Percentiles rank a stretch among this genome's conserved stretches.
These are phyloP conservation scores for Drosophila aff. DNA, from an alignment of 1,140 invertebrate genomes.

Conservation along the genomic window DNA sequence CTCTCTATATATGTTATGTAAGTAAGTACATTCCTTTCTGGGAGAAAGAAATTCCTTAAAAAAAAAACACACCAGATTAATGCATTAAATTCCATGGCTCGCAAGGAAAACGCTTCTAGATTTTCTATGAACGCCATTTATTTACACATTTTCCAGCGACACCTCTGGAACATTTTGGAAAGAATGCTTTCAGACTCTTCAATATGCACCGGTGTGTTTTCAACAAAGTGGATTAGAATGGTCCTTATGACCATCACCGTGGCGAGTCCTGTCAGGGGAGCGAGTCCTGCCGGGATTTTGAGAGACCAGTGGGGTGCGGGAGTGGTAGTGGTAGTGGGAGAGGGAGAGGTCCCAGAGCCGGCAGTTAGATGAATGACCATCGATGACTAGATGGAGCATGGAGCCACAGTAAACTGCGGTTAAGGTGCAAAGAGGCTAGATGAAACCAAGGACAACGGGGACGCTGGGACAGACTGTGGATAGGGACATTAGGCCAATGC, in stretches of 20 bases:
- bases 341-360: conserved; percentile 4
- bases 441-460: conserved; percentile 17
- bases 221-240: conserved; percentile 75
- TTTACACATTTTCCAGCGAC: conserved; percentile 16
- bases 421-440: conserved; percentile 54
- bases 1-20: neutral
- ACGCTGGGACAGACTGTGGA: neutral
- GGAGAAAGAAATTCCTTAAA: neutral
- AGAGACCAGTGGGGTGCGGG: neutral
- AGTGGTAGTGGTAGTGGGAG: too few species aligned
- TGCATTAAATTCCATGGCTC: neutral
- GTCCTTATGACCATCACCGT: conserved; percentile 60
- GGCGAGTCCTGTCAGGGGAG: conserved; percentile 19
- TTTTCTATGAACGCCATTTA: conserved; percentile 7
- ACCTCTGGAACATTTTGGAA: conserved; percentile 23
- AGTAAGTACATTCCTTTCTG: neutral
- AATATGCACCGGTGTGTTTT: conserved; percentile 68
- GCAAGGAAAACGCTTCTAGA: neutral
- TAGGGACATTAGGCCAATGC: conserved; percentile 46
- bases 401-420: conserved; percentile 66
- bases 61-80: neutral
- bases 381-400: conserved; percentile 58
- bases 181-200: conserved; percentile 55
- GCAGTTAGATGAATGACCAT: conserved; percentile 75
- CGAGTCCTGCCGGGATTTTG: neutral